A percentile compares a stretch with the other conserved stretches of the same genome.
These are phyloP conservation scores for Lipotes vexillifer DNA, from an alignment of 2,113 vertebrate genomes.

Conservation along the genomic window DNA sequence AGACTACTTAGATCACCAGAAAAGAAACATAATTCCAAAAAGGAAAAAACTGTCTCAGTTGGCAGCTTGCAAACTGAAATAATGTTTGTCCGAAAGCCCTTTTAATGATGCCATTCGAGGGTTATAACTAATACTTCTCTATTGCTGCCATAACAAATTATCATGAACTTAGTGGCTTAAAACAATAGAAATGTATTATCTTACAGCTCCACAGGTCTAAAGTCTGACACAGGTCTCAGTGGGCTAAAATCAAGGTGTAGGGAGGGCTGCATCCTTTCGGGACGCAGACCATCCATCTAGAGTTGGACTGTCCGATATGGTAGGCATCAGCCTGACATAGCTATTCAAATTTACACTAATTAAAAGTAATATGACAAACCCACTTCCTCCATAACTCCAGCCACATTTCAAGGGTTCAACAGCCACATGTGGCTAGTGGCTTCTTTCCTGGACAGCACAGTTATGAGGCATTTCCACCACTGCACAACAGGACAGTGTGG, in stretches of 20 bases:
- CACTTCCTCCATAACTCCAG: background rate
- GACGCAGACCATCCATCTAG: background rate
- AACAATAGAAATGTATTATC: background rate
- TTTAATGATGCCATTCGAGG: background rate
- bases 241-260: background rate
- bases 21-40: background rate
- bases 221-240: background rate
- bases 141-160: background rate
- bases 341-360: background rate
- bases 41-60: background rate
- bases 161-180: background rate
- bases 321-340: background rate
- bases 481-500: background rate
- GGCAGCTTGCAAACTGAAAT: background rate
- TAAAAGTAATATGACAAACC: background rate
- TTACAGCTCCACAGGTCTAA: rapidly evolving
- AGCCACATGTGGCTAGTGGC: background rate
- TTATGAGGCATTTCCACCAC: background rate
- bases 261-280: background rate
- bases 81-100: background rate
- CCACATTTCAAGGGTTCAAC: background rate
- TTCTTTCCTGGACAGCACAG: background rate
- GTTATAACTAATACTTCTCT: background rate
- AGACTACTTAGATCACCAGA: background rate
- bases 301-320: background rate